Percentiles rank a stretch among this genome's conserved stretches.
Conservation (phyloP, 2,797 vertebrate species). For the Rhynchotus rufescens region DNA sequence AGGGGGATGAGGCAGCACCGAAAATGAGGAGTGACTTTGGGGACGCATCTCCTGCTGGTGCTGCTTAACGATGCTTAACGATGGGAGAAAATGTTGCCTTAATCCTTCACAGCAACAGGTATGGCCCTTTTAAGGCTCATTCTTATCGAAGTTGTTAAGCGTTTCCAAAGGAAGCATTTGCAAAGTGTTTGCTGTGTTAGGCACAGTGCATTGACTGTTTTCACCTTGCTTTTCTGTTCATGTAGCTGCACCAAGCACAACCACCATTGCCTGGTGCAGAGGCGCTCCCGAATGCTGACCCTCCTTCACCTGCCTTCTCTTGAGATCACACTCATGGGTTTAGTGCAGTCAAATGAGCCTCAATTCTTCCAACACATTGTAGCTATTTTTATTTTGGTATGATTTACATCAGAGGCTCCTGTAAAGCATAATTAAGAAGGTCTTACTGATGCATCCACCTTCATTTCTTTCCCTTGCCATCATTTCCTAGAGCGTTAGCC, state of each 20-base stretch:
- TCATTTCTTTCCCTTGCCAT: neutral
- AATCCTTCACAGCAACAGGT: neutral
- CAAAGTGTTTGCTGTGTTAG: neutral
- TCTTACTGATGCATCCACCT: constrained; percentile 6
- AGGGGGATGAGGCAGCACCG: neutral
- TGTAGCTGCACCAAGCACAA: neutral
- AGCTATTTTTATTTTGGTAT: neutral
- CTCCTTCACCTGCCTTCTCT: neutral
- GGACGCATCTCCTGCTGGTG: neutral
- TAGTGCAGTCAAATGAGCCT: neutral
- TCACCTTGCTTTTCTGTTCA: neutral
- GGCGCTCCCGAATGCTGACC: neutral
- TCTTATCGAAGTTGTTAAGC: neutral
- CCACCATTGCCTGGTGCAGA: rapidly evolving
- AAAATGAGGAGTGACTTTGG: neutral
- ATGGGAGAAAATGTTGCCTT: neutral
- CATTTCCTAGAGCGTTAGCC: neutral
- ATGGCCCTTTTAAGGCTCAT: neutral
- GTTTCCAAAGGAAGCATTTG: neutral
- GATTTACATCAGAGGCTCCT: constrained; percentile 18
- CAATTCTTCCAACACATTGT: neutral
- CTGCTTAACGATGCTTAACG: neutral
- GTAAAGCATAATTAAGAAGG: constrained; percentile 35
- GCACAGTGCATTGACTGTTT: neutral
- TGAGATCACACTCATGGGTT: rapidly evolving